Evolutionary conservation across 2,797 vertebrate species (phyloP), one percentile per base, ranked within the genome.

Genomic region (Chromobotia macracanthus): DNA sequence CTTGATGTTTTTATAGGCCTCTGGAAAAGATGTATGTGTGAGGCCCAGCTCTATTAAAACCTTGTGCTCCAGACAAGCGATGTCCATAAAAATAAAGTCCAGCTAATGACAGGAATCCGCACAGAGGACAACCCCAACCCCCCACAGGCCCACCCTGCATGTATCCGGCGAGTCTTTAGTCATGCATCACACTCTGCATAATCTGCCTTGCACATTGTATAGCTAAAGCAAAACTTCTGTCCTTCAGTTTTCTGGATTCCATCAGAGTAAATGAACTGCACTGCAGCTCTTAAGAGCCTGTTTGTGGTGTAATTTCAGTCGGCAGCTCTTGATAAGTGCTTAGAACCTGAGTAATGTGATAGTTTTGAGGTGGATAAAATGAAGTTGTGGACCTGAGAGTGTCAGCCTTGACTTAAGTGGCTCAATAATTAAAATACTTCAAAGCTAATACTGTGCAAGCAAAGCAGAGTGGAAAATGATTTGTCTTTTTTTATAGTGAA

Each of bases 371-470:
- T 55, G 53, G 61, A 72, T 71, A 70, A 68, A 79, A 83, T 44
- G 73, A 64, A 70, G 56, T 44, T 6, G 58, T n/a, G 31, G 58
- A 51, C 11, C 8, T 79, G 60, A 65, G 69, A 66, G 69, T 18
- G 35, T 65, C 65, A 3, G 70, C 82, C 80, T 80, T 80, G 78
- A 86, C 82, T 84, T 74, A 77, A 87, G 87, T 86, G 87, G 86
- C 80, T 80, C 81, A 86, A 80, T 92, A 92, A 93, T 94, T 93
- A 89, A 86, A 89, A 82, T 72, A 87, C 85, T 89, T 89, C 23
- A 72, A 83, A 91, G 90, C 90, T 90, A 90, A 87, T 86, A 77
- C 74, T 83, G 84, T 80, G 82, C 70, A 86, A 89, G 82, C 80
- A 81, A 78, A 77, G 85, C 83, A 81, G 48, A 80, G 87, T 87